Evolutionary conservation across 2,113 vertebrate genomes (phyloP).

Genomic region (Marmota monax): DNA sequence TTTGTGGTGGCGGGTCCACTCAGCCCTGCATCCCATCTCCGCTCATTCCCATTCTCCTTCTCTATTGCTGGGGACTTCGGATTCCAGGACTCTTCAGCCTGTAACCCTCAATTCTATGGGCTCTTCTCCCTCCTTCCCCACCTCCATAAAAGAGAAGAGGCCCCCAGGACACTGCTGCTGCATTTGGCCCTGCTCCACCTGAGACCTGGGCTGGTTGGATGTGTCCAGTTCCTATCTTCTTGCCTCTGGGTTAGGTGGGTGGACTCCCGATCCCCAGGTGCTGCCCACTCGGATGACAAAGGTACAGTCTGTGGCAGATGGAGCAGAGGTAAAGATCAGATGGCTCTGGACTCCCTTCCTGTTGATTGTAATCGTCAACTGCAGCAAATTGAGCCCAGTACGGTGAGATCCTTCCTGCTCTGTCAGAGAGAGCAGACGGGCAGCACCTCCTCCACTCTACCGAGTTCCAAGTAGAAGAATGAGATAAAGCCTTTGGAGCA

Average conservation of each 20-base stretch:
- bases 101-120: not conserved
- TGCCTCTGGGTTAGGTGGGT: not conserved
- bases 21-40: rapidly evolving
- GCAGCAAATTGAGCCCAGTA: not conserved
- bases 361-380: not conserved
- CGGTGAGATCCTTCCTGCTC: not conserved
- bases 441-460: rapidly evolving
- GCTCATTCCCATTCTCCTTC: not conserved
- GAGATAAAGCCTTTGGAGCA: not conserved
- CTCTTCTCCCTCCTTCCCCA: not conserved
- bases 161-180: rapidly evolving
- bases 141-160: not conserved
- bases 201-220: not conserved
- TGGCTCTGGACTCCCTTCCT: not conserved
- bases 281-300: rapidly evolving
- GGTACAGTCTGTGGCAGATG: too few relatives aligned
- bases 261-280: too few relatives aligned
- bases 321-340: not conserved
- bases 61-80: not conserved
- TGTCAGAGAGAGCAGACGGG: not conserved
- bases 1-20: too few relatives aligned
- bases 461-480: not conserved
- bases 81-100: not conserved
- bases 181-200: not conserved
- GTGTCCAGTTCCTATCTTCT: not conserved